A percentile compares a stretch with the other conserved stretches of the same genome.
Conservation (phyloP, 2,888 invertebrate genomes). For the Branchipolynoe longqiensis region DNA sequence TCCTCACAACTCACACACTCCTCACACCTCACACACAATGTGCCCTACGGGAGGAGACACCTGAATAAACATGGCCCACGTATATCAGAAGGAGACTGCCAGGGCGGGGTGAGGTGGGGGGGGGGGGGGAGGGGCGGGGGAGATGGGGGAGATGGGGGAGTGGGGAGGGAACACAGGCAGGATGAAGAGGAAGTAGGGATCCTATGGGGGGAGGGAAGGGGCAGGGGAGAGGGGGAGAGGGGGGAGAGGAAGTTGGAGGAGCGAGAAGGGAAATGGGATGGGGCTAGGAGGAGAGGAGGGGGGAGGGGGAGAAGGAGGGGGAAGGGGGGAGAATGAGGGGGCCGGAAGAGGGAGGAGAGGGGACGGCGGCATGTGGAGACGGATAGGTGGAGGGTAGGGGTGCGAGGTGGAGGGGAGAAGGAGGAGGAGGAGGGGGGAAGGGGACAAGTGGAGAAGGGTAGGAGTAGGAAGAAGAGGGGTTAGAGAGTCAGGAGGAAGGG, state of each 20-base stretch:
- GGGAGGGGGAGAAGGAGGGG: background rate
- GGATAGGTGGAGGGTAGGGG: background rate
- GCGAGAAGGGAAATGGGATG: background rate
- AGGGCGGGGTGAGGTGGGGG: background rate
- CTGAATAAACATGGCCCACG: conserved; percentile 11
- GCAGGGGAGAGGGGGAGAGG: background rate
- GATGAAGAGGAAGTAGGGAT: background rate
- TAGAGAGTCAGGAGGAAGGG: too few relatives aligned
- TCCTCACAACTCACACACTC: too few relatives aligned
- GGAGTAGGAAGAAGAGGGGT: too few relatives aligned
- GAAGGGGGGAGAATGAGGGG: too few relatives aligned
- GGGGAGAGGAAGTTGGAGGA: background rate
- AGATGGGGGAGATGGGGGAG: background rate
- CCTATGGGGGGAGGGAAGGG: background rate
- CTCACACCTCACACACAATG: too few relatives aligned
- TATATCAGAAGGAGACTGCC: conserved; percentile 34
- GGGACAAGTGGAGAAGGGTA: too few relatives aligned
- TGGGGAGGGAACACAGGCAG: background rate
- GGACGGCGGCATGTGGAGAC: too few relatives aligned
- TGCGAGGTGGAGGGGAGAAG: background rate
- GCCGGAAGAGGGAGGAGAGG: too few relatives aligned
- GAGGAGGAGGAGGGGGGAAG: background rate
- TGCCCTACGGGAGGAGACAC: too few relatives aligned
- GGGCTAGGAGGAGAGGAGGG: background rate
- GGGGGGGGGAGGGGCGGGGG: background rate